Evolutionary conservation across 2,797 vertebrate species (phyloP).

Genomic region (Mus spretus): DNA sequence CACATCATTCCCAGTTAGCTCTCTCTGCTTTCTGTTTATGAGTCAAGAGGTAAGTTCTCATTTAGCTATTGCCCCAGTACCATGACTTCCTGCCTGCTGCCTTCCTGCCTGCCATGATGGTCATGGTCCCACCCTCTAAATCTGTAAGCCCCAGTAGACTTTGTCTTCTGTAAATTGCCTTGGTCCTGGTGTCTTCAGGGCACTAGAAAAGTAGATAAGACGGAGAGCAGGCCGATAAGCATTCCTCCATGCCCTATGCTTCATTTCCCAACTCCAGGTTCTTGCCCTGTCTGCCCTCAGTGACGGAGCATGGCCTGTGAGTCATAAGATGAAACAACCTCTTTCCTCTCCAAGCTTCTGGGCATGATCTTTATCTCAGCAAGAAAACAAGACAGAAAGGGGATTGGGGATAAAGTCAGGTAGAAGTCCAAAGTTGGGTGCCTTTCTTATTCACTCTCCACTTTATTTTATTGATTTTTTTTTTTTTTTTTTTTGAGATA

Average conservation of each 20-base stretch:
- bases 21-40: background rate
- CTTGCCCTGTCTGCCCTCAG: background rate
- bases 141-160: background rate
- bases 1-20: background rate
- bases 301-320: background rate
- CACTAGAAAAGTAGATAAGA: background rate
- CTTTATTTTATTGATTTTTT: no score
- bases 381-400: background rate
- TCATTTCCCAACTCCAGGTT: background rate
- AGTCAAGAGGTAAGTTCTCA: background rate
- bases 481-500: no score
- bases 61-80: background rate
- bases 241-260: background rate
- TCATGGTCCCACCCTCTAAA: background rate
- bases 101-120: background rate
- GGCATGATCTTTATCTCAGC: background rate
- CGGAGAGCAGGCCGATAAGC: background rate
- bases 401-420: no score
- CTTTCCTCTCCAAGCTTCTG: background rate
- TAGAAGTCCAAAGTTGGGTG: background rate
- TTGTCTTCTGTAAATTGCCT: background rate
- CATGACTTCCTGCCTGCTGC: background rate
- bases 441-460: background rate
- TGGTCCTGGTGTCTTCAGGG: background rate
- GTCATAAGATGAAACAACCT: background rate